Conservation (phyloP, 1,140 invertebrate species). For the Paramacrobiotus metropolitanus region DNA sequence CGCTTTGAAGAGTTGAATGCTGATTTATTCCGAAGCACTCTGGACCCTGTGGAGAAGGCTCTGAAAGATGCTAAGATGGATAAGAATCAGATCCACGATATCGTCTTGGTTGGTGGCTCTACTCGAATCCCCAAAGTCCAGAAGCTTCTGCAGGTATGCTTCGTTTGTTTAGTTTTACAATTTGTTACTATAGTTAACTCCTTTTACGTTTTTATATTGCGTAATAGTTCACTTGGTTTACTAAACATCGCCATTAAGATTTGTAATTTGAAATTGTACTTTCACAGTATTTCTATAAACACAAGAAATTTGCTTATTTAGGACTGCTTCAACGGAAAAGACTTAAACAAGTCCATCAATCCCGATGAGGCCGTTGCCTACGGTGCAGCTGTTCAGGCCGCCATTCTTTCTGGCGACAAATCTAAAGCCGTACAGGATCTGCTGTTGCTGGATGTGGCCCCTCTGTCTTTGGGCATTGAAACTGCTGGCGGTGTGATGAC, state of each 20-base stretch:
- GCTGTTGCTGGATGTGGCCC: constrained; percentile 21
- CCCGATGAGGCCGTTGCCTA: constrained; percentile 34
- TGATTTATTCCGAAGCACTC: constrained; percentile 17
- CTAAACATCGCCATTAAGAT: too few relatives aligned
- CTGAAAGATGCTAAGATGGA: constrained; percentile 25
- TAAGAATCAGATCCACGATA: constrained; percentile 24
- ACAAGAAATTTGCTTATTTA: too few relatives aligned
- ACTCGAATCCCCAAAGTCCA: constrained; percentile 28
- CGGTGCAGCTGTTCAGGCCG: constrained; percentile 32
- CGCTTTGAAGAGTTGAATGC: constrained; percentile 25
- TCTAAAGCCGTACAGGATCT: constrained; percentile 20
- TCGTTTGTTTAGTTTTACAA: too few relatives aligned
- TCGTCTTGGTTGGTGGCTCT: constrained; percentile 29
- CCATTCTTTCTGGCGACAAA: constrained; percentile 20
- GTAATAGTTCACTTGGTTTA: too few relatives aligned
- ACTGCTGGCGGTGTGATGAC: constrained; percentile 37
- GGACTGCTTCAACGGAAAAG: constrained; percentile 28
- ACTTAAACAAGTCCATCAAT: constrained; percentile 22
- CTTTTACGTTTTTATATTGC: too few relatives aligned
- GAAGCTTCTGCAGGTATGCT: constrained; percentile 25
- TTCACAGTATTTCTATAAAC: too few relatives aligned
- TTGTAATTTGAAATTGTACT: too few relatives aligned
- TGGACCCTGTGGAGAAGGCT: constrained; percentile 17
- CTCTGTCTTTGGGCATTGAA: constrained; percentile 21
- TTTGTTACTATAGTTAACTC: too few relatives aligned